These are phyloP conservation scores for Vimba vimba DNA, from an alignment of 2,113 vertebrate species.

Conservation along the genomic window DNA sequence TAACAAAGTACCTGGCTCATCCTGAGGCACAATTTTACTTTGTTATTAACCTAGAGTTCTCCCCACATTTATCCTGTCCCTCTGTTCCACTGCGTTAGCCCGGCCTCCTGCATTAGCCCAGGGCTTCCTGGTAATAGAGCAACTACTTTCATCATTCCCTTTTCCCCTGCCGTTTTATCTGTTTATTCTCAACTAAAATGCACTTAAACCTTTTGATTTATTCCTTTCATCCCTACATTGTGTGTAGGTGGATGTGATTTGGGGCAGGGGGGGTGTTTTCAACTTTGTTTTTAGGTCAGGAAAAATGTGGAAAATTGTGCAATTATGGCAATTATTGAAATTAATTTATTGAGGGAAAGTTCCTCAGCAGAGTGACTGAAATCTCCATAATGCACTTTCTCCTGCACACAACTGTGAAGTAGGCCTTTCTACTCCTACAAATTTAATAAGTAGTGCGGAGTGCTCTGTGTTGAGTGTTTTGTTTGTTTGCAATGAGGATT, in stretches of 20 bases:
- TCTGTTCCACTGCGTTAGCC: conserved; percentile 51
- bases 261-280: not conserved
- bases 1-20: conserved; percentile 53
- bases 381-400: conserved; percentile 2
- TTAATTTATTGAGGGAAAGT: conserved; percentile 16
- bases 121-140: conserved; percentile 53
- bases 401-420: not conserved
- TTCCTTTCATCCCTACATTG: conserved; percentile 40
- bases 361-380: not conserved
- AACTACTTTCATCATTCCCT: conserved; percentile 57
- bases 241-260: conserved; percentile 11
- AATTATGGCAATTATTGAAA: conserved; percentile 40
- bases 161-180: conserved; percentile 54
- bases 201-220: conserved; percentile 45
- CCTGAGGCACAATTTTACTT: conserved; percentile 58
- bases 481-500: not conserved
- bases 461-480: conserved; percentile 3
- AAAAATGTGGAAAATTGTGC: not conserved
- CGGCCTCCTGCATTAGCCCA: conserved; percentile 53
- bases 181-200: conserved; percentile 51
- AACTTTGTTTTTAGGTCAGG: conserved; percentile 33
- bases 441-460: not conserved
- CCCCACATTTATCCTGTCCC: conserved; percentile 56
- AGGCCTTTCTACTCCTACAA: not conserved
- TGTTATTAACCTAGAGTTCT: conserved; percentile 66